Percentiles rank a stretch among this genome's conserved stretches.
phyloP scores from a whole-genome alignment of 2,113 vertebrate species.

The Kryptolebias marmoratus region DNA sequence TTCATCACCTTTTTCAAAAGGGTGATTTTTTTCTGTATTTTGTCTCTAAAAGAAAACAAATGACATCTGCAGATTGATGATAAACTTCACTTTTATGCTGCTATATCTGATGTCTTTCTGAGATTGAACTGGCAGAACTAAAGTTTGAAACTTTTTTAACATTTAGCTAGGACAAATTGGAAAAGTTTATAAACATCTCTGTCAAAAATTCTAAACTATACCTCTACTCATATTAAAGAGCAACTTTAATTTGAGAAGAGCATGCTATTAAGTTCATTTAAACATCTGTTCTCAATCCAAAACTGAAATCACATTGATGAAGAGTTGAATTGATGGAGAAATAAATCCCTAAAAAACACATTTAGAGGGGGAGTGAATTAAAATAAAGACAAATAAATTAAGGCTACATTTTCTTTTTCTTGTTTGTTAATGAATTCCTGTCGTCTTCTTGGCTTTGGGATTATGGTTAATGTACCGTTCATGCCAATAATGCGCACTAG shows the following conservation, averaged over 20 bases:
- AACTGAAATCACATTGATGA: conserved; percentile 24
- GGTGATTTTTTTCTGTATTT: too few relatives aligned
- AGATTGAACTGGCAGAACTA: too few relatives aligned
- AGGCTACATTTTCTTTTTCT: conserved; percentile 24
- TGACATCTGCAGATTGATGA: not conserved
- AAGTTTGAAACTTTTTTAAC: not conserved
- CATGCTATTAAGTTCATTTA: not conserved
- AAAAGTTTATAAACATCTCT: not conserved
- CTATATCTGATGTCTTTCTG: too few relatives aligned
- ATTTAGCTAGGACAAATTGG: conserved; percentile 16
- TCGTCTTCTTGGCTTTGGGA: conserved; percentile 34
- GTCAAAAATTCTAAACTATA: too few relatives aligned
- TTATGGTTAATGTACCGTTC: conserved; percentile 31
- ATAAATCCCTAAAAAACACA: conserved; percentile 5
- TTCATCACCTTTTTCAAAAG: too few relatives aligned
- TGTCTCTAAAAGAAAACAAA: too few relatives aligned
- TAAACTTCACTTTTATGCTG: too few relatives aligned
- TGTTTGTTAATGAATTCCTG: conserved; percentile 34
- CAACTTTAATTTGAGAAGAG: not conserved
- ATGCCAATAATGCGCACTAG: conserved; percentile 30
- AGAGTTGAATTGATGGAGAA: not conserved
- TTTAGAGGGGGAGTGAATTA: not conserved
- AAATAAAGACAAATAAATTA: conserved; percentile 23
- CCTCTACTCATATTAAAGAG: too few relatives aligned
- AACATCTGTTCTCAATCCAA: not conserved